Percentiles rank a stretch among this genome's conserved stretches.
phyloP scores from a whole-genome alignment of 2,797 vertebrate genomes.

The Phoxinus dragarum region DNA sequence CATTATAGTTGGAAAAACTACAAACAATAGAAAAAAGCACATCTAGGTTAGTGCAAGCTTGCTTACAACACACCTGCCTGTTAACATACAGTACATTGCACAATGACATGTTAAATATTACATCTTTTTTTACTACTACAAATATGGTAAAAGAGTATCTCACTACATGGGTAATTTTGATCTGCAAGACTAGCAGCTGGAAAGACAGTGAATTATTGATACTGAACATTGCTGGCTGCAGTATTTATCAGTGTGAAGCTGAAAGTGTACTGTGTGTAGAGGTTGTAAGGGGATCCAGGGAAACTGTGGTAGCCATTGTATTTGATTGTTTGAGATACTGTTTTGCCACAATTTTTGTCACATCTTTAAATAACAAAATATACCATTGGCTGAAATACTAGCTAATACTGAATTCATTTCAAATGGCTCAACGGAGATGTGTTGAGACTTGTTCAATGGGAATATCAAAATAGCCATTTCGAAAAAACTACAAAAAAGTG shows the following conservation, averaged over 20 bases:
- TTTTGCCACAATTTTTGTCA: not conserved
- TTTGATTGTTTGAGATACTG: constrained; percentile 33
- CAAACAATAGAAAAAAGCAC: not conserved
- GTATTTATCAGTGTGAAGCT: constrained; percentile 63
- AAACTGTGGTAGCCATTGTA: constrained; percentile 51
- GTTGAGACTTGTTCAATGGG: not conserved
- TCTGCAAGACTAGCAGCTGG: constrained; percentile 51
- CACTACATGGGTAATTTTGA: constrained; percentile 36
- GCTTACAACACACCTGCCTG: not conserved
- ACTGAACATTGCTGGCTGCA: constrained; percentile 58
- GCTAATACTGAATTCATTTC: not conserved
- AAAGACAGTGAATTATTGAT: constrained; percentile 65
- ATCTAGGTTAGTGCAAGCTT: not conserved
- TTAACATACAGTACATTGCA: not conserved
- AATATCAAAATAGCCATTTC: not conserved
- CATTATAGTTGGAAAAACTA: constrained; percentile 12
- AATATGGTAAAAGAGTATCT: constrained; percentile 23
- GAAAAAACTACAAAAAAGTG: not conserved
- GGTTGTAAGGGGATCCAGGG: constrained; percentile 51
- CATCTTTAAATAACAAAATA: not conserved
- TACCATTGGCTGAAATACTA: not conserved
- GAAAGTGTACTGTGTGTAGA: constrained; percentile 39
- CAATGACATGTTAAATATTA: not conserved
- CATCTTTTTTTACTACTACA: constrained; percentile 16
- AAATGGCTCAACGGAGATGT: not conserved